Base-by-base conservation (phyloP, 2,113 vertebrate genomes). In the Engraulis encrasicolus region DNA sequence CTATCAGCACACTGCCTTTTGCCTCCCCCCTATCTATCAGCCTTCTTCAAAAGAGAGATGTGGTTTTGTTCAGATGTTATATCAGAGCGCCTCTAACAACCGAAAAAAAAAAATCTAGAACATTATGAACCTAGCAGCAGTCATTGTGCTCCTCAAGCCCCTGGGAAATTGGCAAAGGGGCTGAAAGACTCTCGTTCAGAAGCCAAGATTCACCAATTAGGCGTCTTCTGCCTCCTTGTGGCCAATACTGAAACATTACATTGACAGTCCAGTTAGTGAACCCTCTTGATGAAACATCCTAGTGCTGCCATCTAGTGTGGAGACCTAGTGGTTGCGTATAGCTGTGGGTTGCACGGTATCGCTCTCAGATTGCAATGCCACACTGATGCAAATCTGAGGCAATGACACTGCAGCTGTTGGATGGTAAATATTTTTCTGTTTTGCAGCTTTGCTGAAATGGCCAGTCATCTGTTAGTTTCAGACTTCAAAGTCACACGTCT, bases 351-450 rank as follows among this genome's bases (percentile, higher is more conserved):
- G 61, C 61, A 71, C 31, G 27, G 61, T 11, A 15, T 71, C 27
- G 9, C 14, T 15, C 0, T 31, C 14, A 45, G 14, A 71, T 71
- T 71, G 61, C 61, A 34, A 14, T 31, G 31, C 27, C 3, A 14
- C 7, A 17, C 61, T 71, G 61, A 71, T 71, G 61, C 61, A 71
- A 71, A 71, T 71, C 61, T 71, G 61, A 71, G 61, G 61, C 61
- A 71, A 71, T 71, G 61, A 34, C 27, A 31, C 61, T 15, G 61
- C 31, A 27, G 23, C 23, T n/a, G n/a, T n/a, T 31, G 61, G 61
- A 17, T 31, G 31, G 23, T 31, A 71, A 34, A 71, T 66, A 71
- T 5, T 71, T 14, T n/a, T n/a, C n/a, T n/a, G 61, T 23, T 61
- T 61, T 61, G 58, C 19, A 20, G 1, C n/a, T n/a, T n/a, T n/a